phyloP scores from a whole-genome alignment of 2,888 invertebrate genomes.

The Andrena camellia region DNA sequence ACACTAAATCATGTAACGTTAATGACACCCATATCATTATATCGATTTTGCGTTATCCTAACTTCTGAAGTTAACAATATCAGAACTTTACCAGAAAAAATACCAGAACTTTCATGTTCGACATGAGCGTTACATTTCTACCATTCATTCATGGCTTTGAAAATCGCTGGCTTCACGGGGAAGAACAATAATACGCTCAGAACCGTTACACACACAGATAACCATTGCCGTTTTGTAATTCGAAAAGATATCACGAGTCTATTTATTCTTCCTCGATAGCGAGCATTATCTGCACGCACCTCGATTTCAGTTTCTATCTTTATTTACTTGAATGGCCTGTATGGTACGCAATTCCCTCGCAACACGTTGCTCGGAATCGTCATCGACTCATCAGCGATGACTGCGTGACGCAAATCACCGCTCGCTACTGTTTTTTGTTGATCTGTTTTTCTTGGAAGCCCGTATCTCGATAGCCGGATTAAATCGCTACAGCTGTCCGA shows the following conservation, averaged over 20 bases:
- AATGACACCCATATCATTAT: no score
- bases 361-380: no score
- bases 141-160: no score
- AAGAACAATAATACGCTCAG: not conserved
- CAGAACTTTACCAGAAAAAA: no score
- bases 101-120: no score
- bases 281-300: slow-evolving; percentile 12
- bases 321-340: slow-evolving; percentile 9
- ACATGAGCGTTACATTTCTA: no score
- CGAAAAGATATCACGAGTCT: slow-evolving; percentile 19
- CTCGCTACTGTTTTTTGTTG: slow-evolving; percentile 55
- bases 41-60: no score
- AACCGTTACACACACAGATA: slow-evolving; percentile 21
- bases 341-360: slow-evolving; percentile 13
- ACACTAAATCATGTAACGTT: no score
- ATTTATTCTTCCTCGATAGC: slow-evolving; percentile 32
- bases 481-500: slow-evolving; percentile 29
- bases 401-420: slow-evolving; percentile 60
- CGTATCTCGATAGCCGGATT: slow-evolving; percentile 51
- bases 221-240: slow-evolving; percentile 25
- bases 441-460: slow-evolving; percentile 60
- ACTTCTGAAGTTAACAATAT: no score
- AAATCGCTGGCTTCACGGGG: no score
- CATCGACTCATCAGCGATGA: slow-evolving; percentile 22
- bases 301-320: slow-evolving; percentile 17